These are phyloP conservation scores for Calephelis nemesis DNA, from an alignment of 1,140 invertebrate species.

Conservation along the genomic window DNA sequence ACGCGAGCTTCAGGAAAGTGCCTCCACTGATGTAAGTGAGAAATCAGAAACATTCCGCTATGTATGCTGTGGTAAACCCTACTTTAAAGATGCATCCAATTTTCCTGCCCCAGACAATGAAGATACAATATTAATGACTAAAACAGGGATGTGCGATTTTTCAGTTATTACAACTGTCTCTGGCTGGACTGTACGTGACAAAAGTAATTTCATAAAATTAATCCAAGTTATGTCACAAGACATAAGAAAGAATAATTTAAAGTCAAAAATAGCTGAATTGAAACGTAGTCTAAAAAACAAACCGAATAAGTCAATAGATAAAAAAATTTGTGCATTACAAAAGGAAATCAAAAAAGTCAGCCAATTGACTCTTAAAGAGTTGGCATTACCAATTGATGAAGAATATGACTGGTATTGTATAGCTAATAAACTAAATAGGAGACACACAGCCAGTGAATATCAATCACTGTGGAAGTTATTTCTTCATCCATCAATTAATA, in stretches of 20 bases:
- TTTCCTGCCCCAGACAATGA: constrained; percentile 60
- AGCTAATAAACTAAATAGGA: constrained; percentile 47
- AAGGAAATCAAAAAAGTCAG: constrained; percentile 39
- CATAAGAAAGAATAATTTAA: constrained; percentile 41
- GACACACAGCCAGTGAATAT: constrained; percentile 59
- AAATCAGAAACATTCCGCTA: constrained; percentile 46
- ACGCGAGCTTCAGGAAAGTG: constrained; percentile 31
- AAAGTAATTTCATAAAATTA: constrained; percentile 44
- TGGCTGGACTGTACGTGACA: constrained; percentile 65
- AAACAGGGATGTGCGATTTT: constrained; percentile 60
- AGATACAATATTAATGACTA: constrained; percentile 52
- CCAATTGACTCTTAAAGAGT: constrained; percentile 41
- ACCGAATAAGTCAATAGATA: constrained; percentile 32
- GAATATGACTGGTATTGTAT: constrained; percentile 70
- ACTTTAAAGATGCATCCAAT: constrained; percentile 58
- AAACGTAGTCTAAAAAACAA: constrained; percentile 39
- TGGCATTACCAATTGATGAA: constrained; percentile 53
- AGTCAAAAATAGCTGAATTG: constrained; percentile 43
- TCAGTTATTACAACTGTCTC: constrained; percentile 44
- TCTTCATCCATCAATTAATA: constrained; percentile 83
- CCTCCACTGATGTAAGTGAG: constrained; percentile 26
- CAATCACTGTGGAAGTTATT: constrained; percentile 83
- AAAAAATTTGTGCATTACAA: constrained; percentile 39
- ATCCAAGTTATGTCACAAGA: constrained; percentile 51
- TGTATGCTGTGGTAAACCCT: constrained; percentile 57